These are phyloP conservation scores for Trichogramma pretiosum DNA, from an alignment of 1,140 invertebrate species.

Conservation along the genomic window DNA sequence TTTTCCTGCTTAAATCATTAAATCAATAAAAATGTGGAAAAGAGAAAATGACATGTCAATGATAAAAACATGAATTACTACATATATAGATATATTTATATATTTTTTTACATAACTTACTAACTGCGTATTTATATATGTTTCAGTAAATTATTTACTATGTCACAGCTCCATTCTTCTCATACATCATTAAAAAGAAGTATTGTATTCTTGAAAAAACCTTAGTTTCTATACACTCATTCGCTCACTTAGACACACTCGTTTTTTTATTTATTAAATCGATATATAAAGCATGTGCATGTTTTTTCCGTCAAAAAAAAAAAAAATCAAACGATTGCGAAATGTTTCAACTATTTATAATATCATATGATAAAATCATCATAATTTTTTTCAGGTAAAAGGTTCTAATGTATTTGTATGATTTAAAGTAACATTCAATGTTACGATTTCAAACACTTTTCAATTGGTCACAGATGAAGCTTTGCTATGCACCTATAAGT, in stretches of 20 bases:
- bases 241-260: conserved; percentile 22
- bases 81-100: too few species aligned
- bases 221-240: conserved; percentile 16
- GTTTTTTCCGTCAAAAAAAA: conserved; percentile 13
- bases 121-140: conserved; percentile 36
- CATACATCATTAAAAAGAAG: conserved; percentile 31
- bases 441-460: not conserved
- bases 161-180: conserved; percentile 40
- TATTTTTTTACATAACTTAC: conserved; percentile 40
- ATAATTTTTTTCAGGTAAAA: too few species aligned
- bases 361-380: not conserved
- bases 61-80: too few species aligned
- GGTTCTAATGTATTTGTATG: too few species aligned
- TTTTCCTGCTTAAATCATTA: too few species aligned
- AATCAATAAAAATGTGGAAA: too few species aligned
- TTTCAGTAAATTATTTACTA: conserved; percentile 42
- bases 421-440: too few species aligned
- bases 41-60: too few species aligned
- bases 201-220: conserved; percentile 24
- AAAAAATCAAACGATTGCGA: conserved; percentile 2
- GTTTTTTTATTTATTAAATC: conserved; percentile 16
- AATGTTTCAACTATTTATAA: not conserved
- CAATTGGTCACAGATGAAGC: conserved; percentile 3
- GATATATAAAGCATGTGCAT: conserved; percentile 13
- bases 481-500: conserved; percentile 4